Percentiles rank a stretch among this genome's conserved stretches.
Conservation (phyloP, 2,888 invertebrate genomes). For the Epistrophella euchroma region DNA sequence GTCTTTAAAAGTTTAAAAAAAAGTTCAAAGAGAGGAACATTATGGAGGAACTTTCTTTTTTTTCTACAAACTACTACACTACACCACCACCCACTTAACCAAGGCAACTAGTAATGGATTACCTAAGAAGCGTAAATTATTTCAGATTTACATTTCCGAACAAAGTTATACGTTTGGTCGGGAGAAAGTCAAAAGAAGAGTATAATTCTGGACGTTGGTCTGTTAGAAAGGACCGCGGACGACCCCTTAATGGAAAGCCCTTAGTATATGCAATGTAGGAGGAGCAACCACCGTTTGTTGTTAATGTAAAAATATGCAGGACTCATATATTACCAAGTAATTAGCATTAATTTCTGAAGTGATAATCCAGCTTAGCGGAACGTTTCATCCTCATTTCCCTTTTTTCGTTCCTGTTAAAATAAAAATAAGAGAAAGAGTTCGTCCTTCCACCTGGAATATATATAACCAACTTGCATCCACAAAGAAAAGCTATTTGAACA, state of each 20-base stretch:
- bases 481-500: slow-evolving; percentile 20
- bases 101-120: slow-evolving; percentile 63
- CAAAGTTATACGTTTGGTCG: slow-evolving; percentile 78
- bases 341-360: slow-evolving; percentile 82
- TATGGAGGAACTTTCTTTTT: not conserved
- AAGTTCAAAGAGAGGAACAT: not conserved
- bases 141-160: slow-evolving; percentile 82
- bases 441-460: slow-evolving; percentile 35
- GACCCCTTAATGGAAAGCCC: slow-evolving; percentile 32
- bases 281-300: slow-evolving; percentile 59
- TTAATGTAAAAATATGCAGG: slow-evolving; percentile 75
- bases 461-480: not conserved
- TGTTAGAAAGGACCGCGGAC: not conserved
- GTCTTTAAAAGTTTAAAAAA: slow-evolving; percentile 8
- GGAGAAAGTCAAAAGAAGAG: slow-evolving; percentile 39
- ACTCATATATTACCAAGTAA: slow-evolving; percentile 81
- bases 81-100: slow-evolving; percentile 17
- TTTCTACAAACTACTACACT: not conserved
- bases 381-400: slow-evolving; percentile 67
- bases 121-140: slow-evolving; percentile 81
- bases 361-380: slow-evolving; percentile 76
- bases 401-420: not conserved
- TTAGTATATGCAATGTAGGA: not conserved
- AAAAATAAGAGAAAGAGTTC: slow-evolving; percentile 1
- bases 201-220: slow-evolving; percentile 30